A percentile compares a stretch with the other conserved stretches of the same genome.
Conservation (phyloP, 2,113 vertebrate genomes). For the Neomonachus schauinslandi region DNA sequence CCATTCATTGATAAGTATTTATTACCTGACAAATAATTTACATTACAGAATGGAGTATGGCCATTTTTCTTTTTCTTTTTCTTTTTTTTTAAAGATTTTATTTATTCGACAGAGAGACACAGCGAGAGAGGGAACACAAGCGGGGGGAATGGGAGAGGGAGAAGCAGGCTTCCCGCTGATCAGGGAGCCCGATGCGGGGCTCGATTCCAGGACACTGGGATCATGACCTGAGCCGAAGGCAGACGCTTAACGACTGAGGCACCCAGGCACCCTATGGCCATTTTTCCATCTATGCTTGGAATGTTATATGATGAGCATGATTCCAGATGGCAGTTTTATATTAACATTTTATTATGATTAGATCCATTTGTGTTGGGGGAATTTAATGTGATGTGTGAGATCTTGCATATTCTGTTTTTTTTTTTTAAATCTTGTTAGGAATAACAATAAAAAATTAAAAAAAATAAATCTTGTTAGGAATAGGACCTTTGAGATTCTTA, state of each 20-base stretch:
- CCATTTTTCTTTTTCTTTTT: background rate
- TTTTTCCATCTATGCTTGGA: background rate
- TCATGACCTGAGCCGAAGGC: too few relatives aligned
- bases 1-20: background rate
- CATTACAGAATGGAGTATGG: background rate
- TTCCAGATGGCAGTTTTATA: background rate
- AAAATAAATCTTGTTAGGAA: background rate
- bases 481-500: background rate
- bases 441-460: background rate
- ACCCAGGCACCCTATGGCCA: background rate
- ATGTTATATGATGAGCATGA: background rate
- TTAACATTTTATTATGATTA: conserved; percentile 39
- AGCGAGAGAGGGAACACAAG: too few relatives aligned
- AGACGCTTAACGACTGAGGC: too few relatives aligned
- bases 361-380: background rate
- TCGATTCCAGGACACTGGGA: too few relatives aligned
- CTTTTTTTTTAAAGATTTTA: too few relatives aligned
- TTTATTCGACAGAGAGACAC: too few relatives aligned
- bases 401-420: background rate
- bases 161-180: too few relatives aligned
- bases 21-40: background rate
- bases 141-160: too few relatives aligned
- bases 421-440: background rate
- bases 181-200: too few relatives aligned
- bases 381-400: background rate